These are phyloP conservation scores for Gymnopithys bicolor DNA, from an alignment of 2,797 vertebrate genomes.

Conservation along the genomic window DNA sequence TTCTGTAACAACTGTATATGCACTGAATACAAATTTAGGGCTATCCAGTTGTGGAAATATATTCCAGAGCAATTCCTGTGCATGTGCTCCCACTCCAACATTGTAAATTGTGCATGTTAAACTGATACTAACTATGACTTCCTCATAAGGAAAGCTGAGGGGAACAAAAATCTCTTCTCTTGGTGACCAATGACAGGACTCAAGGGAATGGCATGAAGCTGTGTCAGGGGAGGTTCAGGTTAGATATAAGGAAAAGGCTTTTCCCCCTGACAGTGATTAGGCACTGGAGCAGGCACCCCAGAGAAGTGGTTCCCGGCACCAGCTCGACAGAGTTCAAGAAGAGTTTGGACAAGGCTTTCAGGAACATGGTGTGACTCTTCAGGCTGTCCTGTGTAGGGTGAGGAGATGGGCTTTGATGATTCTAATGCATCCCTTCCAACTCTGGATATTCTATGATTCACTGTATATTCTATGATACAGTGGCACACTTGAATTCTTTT, in stretches of 20 bases:
- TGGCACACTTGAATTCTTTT: neutral
- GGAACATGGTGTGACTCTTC: fast-evolving
- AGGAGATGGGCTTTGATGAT: neutral
- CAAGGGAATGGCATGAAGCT: fast-evolving
- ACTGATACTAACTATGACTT: neutral
- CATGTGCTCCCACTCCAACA: neutral
- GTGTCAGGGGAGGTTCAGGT: neutral
- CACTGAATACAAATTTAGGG: neutral
- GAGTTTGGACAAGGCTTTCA: fast-evolving
- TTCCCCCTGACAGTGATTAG: fast-evolving
- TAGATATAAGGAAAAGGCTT: neutral
- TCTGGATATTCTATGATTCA: neutral
- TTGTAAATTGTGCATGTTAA: neutral
- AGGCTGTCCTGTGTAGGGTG: neutral
- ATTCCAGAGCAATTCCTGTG: neutral
- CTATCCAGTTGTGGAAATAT: neutral
- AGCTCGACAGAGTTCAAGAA: neutral
- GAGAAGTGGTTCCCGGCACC: fast-evolving
- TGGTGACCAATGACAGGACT: neutral
- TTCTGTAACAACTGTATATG: neutral
- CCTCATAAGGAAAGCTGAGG: neutral
- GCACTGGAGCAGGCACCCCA: neutral
- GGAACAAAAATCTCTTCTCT: too few relatives aligned
- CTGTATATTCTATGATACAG: neutral
- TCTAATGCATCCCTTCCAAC: neutral